Evolutionary conservation across 1,140 invertebrate genomes (phyloP).

Genomic region (Trichogramma pretiosum): DNA sequence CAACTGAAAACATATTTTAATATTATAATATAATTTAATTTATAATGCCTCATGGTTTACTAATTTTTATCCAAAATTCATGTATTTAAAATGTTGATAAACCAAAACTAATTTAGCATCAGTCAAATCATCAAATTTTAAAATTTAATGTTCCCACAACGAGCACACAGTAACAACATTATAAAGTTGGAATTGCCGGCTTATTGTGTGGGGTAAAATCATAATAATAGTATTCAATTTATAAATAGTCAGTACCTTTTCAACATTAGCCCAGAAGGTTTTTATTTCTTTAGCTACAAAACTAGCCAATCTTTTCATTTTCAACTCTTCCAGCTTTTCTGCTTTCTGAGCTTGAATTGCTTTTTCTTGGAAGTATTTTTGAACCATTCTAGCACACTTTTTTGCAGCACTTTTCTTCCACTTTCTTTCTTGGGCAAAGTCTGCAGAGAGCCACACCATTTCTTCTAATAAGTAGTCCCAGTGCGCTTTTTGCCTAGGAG

Average conservation of each 20-base stretch:
- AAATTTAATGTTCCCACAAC: conserved; percentile 43
- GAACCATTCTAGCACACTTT: conserved; percentile 85
- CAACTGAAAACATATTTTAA: too few relatives aligned
- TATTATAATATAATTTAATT: too few relatives aligned
- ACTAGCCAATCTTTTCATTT: conserved; percentile 77
- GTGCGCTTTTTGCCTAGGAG: conserved; percentile 82
- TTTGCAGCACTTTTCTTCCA: conserved; percentile 94
- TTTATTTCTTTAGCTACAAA: conserved; percentile 89
- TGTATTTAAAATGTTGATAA: conserved; percentile 14
- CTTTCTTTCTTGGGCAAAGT: conserved; percentile 95
- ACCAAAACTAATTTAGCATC: conserved; percentile 5
- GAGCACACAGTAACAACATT: conserved; percentile 41
- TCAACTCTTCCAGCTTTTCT: conserved; percentile 83
- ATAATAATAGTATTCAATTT: conserved; percentile 1
- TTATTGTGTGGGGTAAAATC: conserved; percentile 42
- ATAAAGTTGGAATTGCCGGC: conserved; percentile 37
- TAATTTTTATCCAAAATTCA: background rate
- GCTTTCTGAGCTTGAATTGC: conserved; percentile 79
- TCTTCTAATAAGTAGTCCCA: conserved; percentile 99
- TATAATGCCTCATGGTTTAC: background rate
- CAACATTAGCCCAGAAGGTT: conserved; percentile 93
- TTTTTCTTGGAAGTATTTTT: conserved; percentile 93
- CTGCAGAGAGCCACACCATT: conserved; percentile 95
- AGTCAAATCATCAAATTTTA: conserved; percentile 18
- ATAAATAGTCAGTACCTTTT: conserved; percentile 60